Conservation (phyloP, 2,113 vertebrate species). For the Vicugna pacos region DNA sequence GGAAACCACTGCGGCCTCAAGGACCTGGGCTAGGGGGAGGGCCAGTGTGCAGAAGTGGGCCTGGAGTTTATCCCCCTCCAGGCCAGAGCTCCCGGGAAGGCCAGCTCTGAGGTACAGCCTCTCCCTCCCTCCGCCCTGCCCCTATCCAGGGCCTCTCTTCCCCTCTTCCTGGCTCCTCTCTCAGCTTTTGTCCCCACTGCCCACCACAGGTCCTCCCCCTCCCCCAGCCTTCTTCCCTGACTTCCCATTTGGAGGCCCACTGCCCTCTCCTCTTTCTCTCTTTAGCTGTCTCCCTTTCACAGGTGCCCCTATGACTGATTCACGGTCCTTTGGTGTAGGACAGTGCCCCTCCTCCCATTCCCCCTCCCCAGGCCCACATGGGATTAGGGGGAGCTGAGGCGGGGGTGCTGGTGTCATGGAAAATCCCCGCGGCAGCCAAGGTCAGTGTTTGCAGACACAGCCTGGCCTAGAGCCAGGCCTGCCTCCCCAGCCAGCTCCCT, state of each 20-base stretch:
- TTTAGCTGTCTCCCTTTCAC: background rate
- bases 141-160: slow-evolving; percentile 59
- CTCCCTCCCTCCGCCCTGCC: background rate
- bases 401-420: slow-evolving; percentile 87
- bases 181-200: background rate
- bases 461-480: slow-evolving; percentile 81
- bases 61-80: slow-evolving; percentile 62
- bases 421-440: slow-evolving; percentile 87
- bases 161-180: background rate
- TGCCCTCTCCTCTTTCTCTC: background rate
- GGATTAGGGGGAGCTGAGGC: slow-evolving; percentile 59
- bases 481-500: slow-evolving; percentile 74
- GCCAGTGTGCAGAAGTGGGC: background rate
- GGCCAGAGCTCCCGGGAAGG: slow-evolving; percentile 31
- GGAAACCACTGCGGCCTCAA: background rate
- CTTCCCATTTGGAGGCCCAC: background rate
- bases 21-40: background rate
- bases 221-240: background rate
- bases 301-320: background rate
- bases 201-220: background rate
- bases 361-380: slow-evolving; percentile 22
- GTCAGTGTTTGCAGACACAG: slow-evolving; percentile 85
- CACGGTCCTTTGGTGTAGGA: background rate
- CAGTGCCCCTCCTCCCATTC: background rate
- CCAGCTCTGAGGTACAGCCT: background rate